phyloP scores from a whole-genome alignment of 2,797 vertebrate species.

The Argentina silus region DNA sequence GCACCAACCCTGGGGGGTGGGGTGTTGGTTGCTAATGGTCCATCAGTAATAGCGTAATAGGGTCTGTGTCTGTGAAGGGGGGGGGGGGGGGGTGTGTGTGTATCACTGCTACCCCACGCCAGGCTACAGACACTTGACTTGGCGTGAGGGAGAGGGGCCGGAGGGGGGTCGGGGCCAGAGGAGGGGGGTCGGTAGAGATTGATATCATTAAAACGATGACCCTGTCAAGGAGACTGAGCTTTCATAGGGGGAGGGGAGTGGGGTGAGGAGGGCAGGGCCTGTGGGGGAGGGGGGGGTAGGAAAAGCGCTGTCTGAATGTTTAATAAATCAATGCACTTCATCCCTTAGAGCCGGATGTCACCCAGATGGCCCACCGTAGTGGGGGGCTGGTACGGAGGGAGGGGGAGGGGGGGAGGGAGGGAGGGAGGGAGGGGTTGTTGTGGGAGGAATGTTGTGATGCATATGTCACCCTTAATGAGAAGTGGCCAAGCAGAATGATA shows the following conservation, averaged over 20 bases:
- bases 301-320: slow-evolving; percentile 43
- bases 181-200: slow-evolving; percentile 42
- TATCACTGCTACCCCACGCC: background rate
- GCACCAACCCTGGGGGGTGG: background rate
- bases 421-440: slow-evolving; percentile 29
- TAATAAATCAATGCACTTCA: slow-evolving; percentile 70
- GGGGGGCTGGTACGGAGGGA: background rate
- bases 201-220: slow-evolving; percentile 68
- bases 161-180: slow-evolving; percentile 18
- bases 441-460: slow-evolving; percentile 10
- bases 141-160: background rate
- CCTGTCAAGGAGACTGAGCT: slow-evolving; percentile 54
- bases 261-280: slow-evolving; percentile 32
- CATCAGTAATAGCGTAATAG: slow-evolving; percentile 18
- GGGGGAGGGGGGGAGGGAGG: background rate
- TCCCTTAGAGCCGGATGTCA: slow-evolving; percentile 58
- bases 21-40: slow-evolving; percentile 12
- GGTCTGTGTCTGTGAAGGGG: background rate
- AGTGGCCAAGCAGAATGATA: slow-evolving; percentile 42
- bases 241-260: slow-evolving; percentile 44
- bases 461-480: slow-evolving; percentile 65
- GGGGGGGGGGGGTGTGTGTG: background rate
- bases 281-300: background rate
- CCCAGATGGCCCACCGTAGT: slow-evolving; percentile 51
- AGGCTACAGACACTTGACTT: background rate